These are phyloP conservation scores for Stenchaetothrips biformis DNA, from an alignment of 2,888 invertebrate species.

Conservation along the genomic window DNA sequence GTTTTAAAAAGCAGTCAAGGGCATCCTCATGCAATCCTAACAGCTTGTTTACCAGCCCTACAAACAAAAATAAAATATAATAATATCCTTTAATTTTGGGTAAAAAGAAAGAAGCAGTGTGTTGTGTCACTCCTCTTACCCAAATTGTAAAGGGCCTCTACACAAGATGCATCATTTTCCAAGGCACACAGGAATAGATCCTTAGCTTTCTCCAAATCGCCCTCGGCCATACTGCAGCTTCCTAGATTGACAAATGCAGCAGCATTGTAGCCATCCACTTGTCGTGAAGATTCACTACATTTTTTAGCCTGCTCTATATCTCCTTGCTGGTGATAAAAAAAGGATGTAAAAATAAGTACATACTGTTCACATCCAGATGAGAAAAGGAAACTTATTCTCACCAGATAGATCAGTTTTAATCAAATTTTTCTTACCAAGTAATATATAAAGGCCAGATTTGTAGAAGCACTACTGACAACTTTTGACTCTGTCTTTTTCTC, in stretches of 20 bases:
- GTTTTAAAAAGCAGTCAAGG: conserved; percentile 72
- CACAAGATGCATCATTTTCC: conserved; percentile 72
- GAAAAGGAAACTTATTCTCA: not conserved
- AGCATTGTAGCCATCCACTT: conserved; percentile 71
- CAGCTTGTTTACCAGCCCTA: conserved; percentile 65
- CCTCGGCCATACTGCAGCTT: conserved; percentile 67
- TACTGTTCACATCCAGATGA: not conserved
- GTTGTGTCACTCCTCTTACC: conserved; percentile 48
- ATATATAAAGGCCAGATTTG: conserved; percentile 80
- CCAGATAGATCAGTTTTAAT: not conserved
- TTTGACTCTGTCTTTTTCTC: conserved; percentile 74
- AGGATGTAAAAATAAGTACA: not conserved
- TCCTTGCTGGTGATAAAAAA: conserved; percentile 58
- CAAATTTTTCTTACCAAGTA: conserved; percentile 55
- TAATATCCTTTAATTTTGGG: too few species aligned
- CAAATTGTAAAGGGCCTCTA: conserved; percentile 79
- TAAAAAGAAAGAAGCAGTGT: not conserved
- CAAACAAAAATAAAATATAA: conserved; percentile 33
- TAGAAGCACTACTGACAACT: conserved; percentile 77
- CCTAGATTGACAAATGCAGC: conserved; percentile 81
- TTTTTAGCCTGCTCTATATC: conserved; percentile 71
- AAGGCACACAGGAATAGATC: conserved; percentile 70
- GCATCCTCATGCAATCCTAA: conserved; percentile 67
- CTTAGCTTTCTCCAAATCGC: conserved; percentile 64
- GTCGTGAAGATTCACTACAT: conserved; percentile 68